phyloP scores from a whole-genome alignment of 1,140 invertebrate species.

The Achatina immaculata region DNA sequence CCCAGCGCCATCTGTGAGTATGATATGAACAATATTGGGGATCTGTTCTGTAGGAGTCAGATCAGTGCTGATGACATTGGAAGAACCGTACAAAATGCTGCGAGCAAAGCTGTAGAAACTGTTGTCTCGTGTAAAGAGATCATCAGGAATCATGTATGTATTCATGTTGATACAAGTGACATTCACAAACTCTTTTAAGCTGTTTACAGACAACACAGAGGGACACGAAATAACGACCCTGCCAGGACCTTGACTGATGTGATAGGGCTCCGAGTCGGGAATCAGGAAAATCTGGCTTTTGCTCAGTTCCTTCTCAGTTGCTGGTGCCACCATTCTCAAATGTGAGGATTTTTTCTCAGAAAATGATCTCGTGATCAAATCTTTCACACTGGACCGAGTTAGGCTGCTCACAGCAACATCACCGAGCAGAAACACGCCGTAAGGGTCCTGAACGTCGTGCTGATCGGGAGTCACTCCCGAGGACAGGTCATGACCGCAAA shows the following conservation, averaged over 20 bases:
- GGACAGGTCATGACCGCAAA: slow-evolving; percentile 26
- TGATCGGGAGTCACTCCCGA: slow-evolving; percentile 15
- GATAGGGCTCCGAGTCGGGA: slow-evolving; percentile 17
- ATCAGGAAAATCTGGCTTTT: slow-evolving; percentile 29
- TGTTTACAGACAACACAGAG: neutral
- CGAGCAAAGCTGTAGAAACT: slow-evolving; percentile 22
- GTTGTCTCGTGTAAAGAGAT: neutral
- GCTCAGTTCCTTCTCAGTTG: slow-evolving; percentile 14
- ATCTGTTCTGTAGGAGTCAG: neutral
- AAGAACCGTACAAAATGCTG: slow-evolving; percentile 5
- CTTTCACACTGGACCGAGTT: slow-evolving; percentile 1
- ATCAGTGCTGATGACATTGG: neutral
- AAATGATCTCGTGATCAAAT: slow-evolving; percentile 13
- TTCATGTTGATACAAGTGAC: slow-evolving; percentile 23
- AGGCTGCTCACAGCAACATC: slow-evolving; percentile 23
- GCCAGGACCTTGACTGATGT: slow-evolving; percentile 17
- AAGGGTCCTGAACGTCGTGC: slow-evolving; percentile 21
- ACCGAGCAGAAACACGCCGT: slow-evolving; percentile 28
- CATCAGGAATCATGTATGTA: slow-evolving; percentile 4
- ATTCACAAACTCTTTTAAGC: neutral
- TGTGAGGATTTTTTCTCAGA: neutral
- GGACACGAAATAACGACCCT: slow-evolving; percentile 21
- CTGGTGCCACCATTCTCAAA: neutral
- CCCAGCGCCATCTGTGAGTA: slow-evolving; percentile 5
- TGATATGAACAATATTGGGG: slow-evolving; percentile 33